Base-by-base conservation (phyloP, 2,797 vertebrate species). In the Prunella strophiata region DNA sequence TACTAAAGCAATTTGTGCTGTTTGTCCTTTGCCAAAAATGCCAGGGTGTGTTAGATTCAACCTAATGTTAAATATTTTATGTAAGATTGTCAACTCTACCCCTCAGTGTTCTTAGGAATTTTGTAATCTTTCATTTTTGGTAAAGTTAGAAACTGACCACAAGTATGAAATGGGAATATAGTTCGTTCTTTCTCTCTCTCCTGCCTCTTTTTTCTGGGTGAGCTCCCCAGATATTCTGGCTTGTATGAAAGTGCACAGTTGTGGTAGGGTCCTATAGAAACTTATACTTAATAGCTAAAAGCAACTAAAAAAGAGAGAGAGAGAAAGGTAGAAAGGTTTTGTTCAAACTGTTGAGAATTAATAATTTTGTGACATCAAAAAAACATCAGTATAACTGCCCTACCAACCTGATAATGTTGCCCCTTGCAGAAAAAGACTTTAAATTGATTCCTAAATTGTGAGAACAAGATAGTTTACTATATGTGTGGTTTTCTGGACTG, bases 261-360 rank as follows among this genome's bases (percentile, higher is more conserved):
- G 14, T 54, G 30, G 12, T 40, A 66, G 16, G 6, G 9, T 71
- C 5, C 36, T 42, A 8, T 7, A 50, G 40, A 83, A 79, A 55
- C 19, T 17, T 43, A 27, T 23, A 29, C 3, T 57, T 67, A 61
- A 27, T 50, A 42, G 62, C 3, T 17, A 68, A 77, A 71, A 82
- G 2, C 5, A 71, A 21, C 10, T 42, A 0, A 45, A 42, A 16
- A 22, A 40, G 34, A 4, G 2, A 57, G 9, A 23, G 12, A 22
- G 4, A 7, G 9, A 63, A 68, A 42, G 1, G 8, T 55, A 36
- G 30, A 62, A 75, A 55, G 14, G 5, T 57, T 70, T 50, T 54
- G 3, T n/a, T 85, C 55, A 76, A 85, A 61, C 19, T 66, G 22
- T 43, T 66, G 20, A 47, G 18, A 51, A 14, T 23, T 2, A 51